Evolutionary conservation across 2,888 invertebrate genomes (phyloP).

Genomic region (Luffia ferchaultella): DNA sequence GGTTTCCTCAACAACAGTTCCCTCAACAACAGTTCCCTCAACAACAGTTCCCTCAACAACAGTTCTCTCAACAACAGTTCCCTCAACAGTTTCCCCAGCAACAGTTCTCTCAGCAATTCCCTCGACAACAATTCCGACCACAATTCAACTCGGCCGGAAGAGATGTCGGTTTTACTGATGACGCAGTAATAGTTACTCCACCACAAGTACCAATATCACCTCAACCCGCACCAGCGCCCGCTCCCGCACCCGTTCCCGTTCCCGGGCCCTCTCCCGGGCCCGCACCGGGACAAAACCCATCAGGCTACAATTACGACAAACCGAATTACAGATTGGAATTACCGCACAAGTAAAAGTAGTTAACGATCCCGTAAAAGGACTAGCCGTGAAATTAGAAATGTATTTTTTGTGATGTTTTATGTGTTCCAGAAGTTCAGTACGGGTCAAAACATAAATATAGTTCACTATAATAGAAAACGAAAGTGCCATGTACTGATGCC

Average conservation of each 20-base stretch:
- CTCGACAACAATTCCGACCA: conserved; percentile 5
- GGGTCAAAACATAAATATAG: too few species aligned
- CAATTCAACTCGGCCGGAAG: conserved; percentile 32
- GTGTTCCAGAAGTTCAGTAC: too few species aligned
- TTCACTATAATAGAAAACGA: too few species aligned
- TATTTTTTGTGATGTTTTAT: too few species aligned
- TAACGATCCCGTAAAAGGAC: too few species aligned
- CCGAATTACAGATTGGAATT: conserved; percentile 49
- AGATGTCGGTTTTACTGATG: conserved; percentile 50
- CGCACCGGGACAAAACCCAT: conserved; percentile 22
- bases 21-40: conserved; percentile 16
- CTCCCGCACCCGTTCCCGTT: conserved; percentile 23
- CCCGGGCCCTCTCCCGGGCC: conserved; percentile 24
- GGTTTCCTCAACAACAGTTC: conserved; percentile 11
- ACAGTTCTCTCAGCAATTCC: conserved; percentile 6
- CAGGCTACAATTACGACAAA: conserved; percentile 42
- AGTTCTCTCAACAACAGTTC: neutral
- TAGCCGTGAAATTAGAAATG: too few species aligned
- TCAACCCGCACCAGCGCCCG: conserved; percentile 18
- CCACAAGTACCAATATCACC: conserved; percentile 36
- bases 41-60: neutral
- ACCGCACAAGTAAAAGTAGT: conserved; percentile 48
- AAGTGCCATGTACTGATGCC: too few species aligned
- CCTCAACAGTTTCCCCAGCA: conserved; percentile 1
- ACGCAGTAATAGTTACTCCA: conserved; percentile 53